Evolutionary conservation across 2,888 invertebrate species (phyloP).

Genomic region (Meteorus colon): DNA sequence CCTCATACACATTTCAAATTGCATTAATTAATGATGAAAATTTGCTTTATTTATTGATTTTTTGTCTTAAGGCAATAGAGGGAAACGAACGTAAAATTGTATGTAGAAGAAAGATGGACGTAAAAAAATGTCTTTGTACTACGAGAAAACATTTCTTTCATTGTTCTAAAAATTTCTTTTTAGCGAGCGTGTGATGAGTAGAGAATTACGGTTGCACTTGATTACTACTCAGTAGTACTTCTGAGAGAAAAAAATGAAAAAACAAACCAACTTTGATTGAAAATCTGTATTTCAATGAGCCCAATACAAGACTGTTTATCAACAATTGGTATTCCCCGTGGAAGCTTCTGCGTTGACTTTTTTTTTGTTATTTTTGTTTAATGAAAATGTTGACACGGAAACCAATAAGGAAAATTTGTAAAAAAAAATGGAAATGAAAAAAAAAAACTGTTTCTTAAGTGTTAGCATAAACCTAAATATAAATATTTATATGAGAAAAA

Average conservation of each 20-base stretch:
- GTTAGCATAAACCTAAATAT: conserved; percentile 31
- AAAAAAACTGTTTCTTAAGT: conserved; percentile 4
- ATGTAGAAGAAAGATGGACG: background rate
- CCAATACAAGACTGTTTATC: conserved; percentile 69
- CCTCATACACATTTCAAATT: background rate
- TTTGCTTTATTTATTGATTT: background rate
- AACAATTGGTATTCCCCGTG: conserved; percentile 53
- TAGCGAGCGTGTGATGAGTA: conserved; percentile 7
- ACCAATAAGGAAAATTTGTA: conserved; percentile 30
- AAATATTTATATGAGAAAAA: conserved; percentile 33
- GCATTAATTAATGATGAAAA: background rate
- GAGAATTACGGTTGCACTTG: conserved; percentile 6
- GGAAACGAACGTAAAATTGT: background rate
- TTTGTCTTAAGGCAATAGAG: background rate
- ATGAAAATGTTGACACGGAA: conserved; percentile 42
- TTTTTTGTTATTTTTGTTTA: conserved; percentile 40
- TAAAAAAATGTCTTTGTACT: background rate
- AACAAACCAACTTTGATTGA: conserved; percentile 42
- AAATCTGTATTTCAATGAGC: conserved; percentile 54
- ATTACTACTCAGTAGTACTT: conserved; percentile 50
- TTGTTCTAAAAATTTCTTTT: conserved; percentile 26
- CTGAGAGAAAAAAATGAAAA: conserved; percentile 30
- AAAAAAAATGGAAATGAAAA: background rate
- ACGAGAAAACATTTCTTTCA: conserved; percentile 16
- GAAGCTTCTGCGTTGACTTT: conserved; percentile 47